A percentile compares a stretch with the other conserved stretches of the same genome.
Conservation (phyloP, 2,113 vertebrate species). For the Probosciger aterrimus region DNA sequence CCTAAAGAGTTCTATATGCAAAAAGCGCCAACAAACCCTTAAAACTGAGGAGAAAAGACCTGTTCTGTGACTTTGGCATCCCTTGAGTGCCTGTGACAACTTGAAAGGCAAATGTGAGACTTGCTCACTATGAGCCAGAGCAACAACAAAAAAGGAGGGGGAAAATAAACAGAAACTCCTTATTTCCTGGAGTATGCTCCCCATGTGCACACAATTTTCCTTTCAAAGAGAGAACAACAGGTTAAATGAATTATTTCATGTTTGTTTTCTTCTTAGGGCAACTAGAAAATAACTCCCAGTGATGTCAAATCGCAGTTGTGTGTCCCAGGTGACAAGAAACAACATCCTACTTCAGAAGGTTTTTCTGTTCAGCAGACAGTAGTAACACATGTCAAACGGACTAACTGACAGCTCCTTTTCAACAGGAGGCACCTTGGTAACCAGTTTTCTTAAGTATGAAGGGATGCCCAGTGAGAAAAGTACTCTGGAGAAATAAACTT, state of each 20-base stretch:
- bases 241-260: background rate
- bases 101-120: background rate
- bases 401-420: background rate
- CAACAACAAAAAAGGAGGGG: background rate
- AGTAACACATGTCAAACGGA: background rate
- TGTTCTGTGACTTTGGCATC: background rate
- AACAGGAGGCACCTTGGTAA: background rate
- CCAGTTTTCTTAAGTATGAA: background rate
- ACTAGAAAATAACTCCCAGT: background rate
- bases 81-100: background rate
- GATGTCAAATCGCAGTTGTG: background rate
- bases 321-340: background rate
- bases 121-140: background rate
- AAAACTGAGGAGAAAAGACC: background rate
- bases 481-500: accelerated
- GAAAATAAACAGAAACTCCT: accelerated
- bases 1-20: background rate
- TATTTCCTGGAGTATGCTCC: background rate
- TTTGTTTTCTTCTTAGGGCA: background rate
- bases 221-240: background rate
- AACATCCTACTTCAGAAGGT: background rate
- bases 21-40: background rate
- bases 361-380: background rate
- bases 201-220: background rate
- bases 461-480: background rate